phyloP scores from a whole-genome alignment of 2,113 vertebrate species.

The Atrichornis clamosus region DNA sequence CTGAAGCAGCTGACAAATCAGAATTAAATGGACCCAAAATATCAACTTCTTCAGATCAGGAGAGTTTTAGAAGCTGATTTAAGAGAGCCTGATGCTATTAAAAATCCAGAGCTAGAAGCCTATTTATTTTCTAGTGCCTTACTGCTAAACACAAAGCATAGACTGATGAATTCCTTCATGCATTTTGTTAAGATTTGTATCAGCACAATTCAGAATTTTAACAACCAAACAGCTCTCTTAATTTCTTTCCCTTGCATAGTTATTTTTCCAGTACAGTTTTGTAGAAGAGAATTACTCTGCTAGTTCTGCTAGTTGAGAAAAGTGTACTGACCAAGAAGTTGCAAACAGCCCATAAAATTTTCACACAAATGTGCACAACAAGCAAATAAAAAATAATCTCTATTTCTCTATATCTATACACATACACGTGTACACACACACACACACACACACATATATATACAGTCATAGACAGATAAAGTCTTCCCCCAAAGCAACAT shows the following conservation, averaged over 20 bases:
- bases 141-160: background rate
- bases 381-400: background rate
- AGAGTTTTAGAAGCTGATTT: background rate
- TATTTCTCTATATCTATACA: background rate
- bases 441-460: background rate
- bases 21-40: background rate
- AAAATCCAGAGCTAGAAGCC: background rate
- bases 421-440: background rate
- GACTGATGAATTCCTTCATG: background rate
- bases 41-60: background rate
- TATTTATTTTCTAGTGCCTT: slow-evolving; percentile 2
- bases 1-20: background rate
- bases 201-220: slow-evolving; percentile 9
- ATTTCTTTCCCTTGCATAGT: background rate
- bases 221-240: background rate
- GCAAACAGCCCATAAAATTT: background rate
- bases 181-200: background rate
- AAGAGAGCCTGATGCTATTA: background rate
- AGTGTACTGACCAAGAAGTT: background rate
- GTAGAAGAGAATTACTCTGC: background rate
- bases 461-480: background rate
- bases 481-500: background rate
- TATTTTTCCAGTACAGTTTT: background rate
- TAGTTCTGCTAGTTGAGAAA: background rate
- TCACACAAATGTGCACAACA: background rate